Evolutionary conservation across 2,113 vertebrate species (phyloP), one percentile per base, ranked within the genome.

Genomic region (Elephas maximus): DNA sequence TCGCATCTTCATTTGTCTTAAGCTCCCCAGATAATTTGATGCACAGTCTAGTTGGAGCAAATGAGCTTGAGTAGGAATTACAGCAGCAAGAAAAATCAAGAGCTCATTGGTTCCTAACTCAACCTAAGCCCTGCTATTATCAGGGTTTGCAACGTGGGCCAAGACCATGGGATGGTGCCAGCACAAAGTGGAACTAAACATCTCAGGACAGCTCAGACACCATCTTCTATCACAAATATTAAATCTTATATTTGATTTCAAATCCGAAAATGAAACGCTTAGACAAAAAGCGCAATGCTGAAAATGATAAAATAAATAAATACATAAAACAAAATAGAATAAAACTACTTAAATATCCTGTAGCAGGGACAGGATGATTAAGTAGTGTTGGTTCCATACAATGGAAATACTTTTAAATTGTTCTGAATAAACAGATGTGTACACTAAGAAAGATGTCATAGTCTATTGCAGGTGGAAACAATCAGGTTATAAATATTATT

Each of bases 241-340:
- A 67, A 89, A 85, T n/a, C 18, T 48, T 65, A 45, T 28, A 74
- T 91, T 87, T 89, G 37, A 83, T 45, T 76, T 51, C 30, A 84
- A 96, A 89, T 87, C n/a, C 41, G 15, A 7, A 33, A 85, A 63
- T 79, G n/a, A 95, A 77, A 17, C 86, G 15, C 15, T 89, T 83
- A 1, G 67, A 83, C 33, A 37, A 53, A 51, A 71, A 65, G 11
- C 62, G n/a, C 14, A 45, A 10, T 90, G 17, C 15, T 89, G 62
- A 18, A 73, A 82, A 82, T 53, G 57, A 5, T 12, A 62, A 63
- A 76, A 65, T 57, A 65, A 33, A 23, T 41, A 74, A 8, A 41
- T 51, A 82, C 48, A n/a, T 2, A 20, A 67, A 60, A 88, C 26
- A 18, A 88, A 96, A 60, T 5, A 6, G 57, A 37, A 83, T 23